Conservation (phyloP, 2,797 vertebrate species). For the Cynodonichthys magdalenae region DNA sequence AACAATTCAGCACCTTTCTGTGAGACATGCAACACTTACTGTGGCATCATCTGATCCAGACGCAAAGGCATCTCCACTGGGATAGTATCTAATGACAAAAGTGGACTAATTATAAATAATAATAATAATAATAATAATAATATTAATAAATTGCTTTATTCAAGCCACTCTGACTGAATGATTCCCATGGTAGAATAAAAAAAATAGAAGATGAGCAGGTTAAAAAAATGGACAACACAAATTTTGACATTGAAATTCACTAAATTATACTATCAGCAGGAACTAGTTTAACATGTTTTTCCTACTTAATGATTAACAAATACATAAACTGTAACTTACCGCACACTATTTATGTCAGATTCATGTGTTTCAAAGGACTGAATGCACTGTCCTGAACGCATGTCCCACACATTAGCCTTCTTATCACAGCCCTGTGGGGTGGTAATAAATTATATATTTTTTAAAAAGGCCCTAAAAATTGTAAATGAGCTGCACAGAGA, state of each 20-base stretch:
- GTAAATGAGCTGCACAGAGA: not conserved
- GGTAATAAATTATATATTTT: not conserved
- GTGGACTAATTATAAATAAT: constrained; percentile 15
- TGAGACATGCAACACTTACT: constrained; percentile 77
- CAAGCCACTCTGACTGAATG: not conserved
- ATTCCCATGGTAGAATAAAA: not conserved
- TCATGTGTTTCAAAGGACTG: constrained; percentile 99
- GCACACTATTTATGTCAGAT: constrained; percentile 97
- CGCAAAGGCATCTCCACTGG: constrained; percentile 98
- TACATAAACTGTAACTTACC: constrained; percentile 79
- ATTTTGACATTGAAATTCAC: too few species aligned
- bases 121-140: not conserved
- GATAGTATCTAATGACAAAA: constrained; percentile 88
- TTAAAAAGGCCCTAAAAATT: not conserved
- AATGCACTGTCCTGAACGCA: constrained; percentile 96
- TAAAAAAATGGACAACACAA: too few species aligned
- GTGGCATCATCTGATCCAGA: constrained; percentile 98
- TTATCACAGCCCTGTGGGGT: constrained; percentile 93
- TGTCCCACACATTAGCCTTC: constrained; percentile 98
- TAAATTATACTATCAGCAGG: too few species aligned
- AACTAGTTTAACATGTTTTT: too few species aligned
- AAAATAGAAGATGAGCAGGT: too few species aligned
- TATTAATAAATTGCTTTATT: not conserved
- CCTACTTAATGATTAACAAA: not conserved
- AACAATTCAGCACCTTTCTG: not conserved